phyloP scores from a whole-genome alignment of 1,140 invertebrate species.

The Coboldia fuscipes region DNA sequence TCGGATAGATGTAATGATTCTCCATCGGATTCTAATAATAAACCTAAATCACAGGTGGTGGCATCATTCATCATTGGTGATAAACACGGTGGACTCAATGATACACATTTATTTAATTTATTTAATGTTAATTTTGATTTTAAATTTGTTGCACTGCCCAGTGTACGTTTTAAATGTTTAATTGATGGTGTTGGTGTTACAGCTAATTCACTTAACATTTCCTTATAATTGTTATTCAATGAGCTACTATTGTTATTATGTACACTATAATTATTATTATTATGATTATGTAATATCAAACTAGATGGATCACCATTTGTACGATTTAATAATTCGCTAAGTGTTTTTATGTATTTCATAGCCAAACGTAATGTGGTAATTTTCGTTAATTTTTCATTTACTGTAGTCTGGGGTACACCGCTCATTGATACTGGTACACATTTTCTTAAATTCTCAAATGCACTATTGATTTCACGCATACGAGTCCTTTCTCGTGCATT shows the following conservation, averaged over 20 bases:
- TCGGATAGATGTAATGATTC: constrained; percentile 26
- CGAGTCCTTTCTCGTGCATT: constrained; percentile 67
- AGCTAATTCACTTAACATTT: not conserved
- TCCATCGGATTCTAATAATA: constrained; percentile 29
- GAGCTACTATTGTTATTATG: not conserved
- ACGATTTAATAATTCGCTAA: constrained; percentile 21
- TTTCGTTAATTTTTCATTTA: constrained; percentile 61
- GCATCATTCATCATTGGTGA: constrained; percentile 1
- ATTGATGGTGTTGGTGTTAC: too few relatives aligned
- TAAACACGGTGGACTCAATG: not conserved
- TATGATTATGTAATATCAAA: not conserved
- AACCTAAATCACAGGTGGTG: constrained; percentile 20
- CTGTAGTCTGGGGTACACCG: constrained; percentile 21
- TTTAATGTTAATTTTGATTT: not conserved
- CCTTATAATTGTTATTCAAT: not conserved
- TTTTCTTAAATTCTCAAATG: constrained; percentile 56
- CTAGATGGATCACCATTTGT: not conserved
- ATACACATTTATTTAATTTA: not conserved
- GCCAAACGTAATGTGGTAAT: constrained; percentile 70
- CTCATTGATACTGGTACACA: constrained; percentile 39
- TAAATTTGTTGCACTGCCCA: not conserved
- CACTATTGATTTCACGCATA: constrained; percentile 75
- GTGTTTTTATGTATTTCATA: constrained; percentile 65
- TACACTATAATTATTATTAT: not conserved
- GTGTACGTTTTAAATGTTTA: too few relatives aligned